These are phyloP conservation scores for Nezara viridula DNA, from an alignment of 2,888 invertebrate species.

Conservation along the genomic window DNA sequence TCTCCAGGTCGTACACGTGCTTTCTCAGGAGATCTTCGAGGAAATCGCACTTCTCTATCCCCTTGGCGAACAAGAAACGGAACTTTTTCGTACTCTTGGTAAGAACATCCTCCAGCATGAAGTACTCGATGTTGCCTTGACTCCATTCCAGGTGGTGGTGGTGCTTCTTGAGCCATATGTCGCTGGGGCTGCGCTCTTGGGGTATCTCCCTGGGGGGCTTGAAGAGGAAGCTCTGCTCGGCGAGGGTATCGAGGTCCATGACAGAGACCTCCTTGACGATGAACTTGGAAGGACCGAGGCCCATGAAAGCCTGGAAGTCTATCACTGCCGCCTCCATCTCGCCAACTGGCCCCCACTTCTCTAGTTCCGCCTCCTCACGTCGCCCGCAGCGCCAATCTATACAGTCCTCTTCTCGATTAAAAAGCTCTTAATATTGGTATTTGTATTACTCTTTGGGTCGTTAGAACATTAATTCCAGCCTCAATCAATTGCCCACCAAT, in stretches of 20 bases:
- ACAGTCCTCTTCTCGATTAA: neutral
- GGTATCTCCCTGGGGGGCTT: conserved; percentile 52
- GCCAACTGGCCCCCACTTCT: conserved; percentile 18
- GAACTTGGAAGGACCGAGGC: neutral
- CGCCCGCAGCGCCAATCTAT: conserved; percentile 30
- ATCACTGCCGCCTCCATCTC: conserved; percentile 28
- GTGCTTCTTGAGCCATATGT: conserved; percentile 25
- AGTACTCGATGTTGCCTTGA: conserved; percentile 28
- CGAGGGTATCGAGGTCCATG: conserved; percentile 21
- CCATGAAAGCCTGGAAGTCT: conserved; percentile 48
- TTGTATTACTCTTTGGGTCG: neutral
- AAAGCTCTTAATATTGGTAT: neutral
- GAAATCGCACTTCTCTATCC: conserved; percentile 41
- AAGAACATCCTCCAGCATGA: neutral
- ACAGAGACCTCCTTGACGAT: conserved; percentile 46
- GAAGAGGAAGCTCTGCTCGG: conserved; percentile 14
- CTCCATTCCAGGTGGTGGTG: conserved; percentile 43
- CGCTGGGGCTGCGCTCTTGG: neutral
- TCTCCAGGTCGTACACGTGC: conserved; percentile 29
- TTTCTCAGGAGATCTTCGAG: neutral
- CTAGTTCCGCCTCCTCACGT: neutral
- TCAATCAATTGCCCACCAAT: no score
- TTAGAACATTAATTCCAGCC: neutral
- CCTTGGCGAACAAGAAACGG: conserved; percentile 47
- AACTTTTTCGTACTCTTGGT: neutral